Evolutionary conservation across 2,797 vertebrate genomes (phyloP), one percentile per base, ranked within the genome.

Genomic region (Columba guinea): DNA sequence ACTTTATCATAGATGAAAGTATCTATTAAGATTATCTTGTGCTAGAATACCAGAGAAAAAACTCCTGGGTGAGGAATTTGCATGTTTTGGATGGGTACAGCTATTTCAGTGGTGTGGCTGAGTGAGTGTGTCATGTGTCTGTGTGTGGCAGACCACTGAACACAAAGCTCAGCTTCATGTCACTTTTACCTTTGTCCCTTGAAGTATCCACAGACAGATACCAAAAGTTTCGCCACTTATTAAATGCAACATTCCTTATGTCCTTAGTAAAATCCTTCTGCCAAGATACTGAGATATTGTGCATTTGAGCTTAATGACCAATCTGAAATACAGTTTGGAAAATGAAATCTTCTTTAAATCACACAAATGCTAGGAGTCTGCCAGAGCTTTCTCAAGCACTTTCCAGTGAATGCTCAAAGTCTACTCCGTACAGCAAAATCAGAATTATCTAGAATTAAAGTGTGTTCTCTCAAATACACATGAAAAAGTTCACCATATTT

Each of bases 1-100:
- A 44, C 6, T 0, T 80, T 65, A 7, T 15, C 5, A 26, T 16
- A 56, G 14, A 3, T 56, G 26, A 49, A 37, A 62, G 9, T 39
- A 28, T 70, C 17, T 5, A 12, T 4, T 67, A 14, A 14, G 17
- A 56, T 77, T 63, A 23, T 28, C 7, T 27, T 35, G 19, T 15
- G 1, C 15, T 75, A 68, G 39, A 89, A 64, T 2, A 75, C 14
- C 52, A 35, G 3, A 35, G 5, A n/a, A 78, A 69, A 56, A 52
- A 12, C 11, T 39, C 13, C 9, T 39, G 1, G 1, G 4, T 46
- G n/a, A 9, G 13, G 4, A 2, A 5, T 27, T 48, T 16, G 9
- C 1, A 18, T 11, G 3, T 84, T 90, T 86, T 56, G 24, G 5
- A 10, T 48, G 21, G 3, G 7, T 19, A 32, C 19, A 27, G 51